phyloP scores from a whole-genome alignment of 2,113 vertebrate genomes.

The Sapayoa aenigma region DNA sequence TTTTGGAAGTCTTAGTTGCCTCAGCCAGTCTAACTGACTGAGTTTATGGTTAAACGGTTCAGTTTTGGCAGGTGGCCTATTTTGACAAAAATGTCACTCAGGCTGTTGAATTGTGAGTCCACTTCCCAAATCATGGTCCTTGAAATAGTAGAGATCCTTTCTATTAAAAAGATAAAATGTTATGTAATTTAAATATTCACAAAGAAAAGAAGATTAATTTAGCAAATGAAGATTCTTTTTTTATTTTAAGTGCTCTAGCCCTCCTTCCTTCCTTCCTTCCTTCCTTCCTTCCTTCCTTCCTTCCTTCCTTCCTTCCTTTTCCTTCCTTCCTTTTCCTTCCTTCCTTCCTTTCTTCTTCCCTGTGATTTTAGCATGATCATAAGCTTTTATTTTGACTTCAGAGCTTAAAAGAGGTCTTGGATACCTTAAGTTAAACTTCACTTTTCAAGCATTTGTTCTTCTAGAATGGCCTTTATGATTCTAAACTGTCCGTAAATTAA shows the following conservation, averaged over 20 bases:
- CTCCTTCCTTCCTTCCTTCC: too few species aligned
- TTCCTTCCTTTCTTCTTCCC: too few species aligned
- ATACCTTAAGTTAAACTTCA: too few species aligned
- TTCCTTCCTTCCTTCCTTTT: neutral
- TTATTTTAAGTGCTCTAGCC: neutral
- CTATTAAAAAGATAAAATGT: fast-evolving
- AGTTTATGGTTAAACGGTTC: neutral
- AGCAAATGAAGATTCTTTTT: neutral
- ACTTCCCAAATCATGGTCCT: neutral
- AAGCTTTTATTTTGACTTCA: too few species aligned
- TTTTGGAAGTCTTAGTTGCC: neutral
- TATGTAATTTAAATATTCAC: neutral
- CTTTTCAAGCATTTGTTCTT: too few species aligned
- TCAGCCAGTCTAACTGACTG: neutral
- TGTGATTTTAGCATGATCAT: too few species aligned
- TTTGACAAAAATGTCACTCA: neutral
- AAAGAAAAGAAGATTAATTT: neutral
- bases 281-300: too few species aligned
- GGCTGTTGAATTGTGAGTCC: neutral
- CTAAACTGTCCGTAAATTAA: too few species aligned
- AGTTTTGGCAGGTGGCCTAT: neutral
- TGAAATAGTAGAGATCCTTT: neutral
- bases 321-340: too few species aligned
- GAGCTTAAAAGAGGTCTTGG: too few species aligned
- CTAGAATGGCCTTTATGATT: too few species aligned